Evolutionary conservation across 92 coral and sea anemone species (phyloP).

Genomic region (Palythoa grandiflora): DNA sequence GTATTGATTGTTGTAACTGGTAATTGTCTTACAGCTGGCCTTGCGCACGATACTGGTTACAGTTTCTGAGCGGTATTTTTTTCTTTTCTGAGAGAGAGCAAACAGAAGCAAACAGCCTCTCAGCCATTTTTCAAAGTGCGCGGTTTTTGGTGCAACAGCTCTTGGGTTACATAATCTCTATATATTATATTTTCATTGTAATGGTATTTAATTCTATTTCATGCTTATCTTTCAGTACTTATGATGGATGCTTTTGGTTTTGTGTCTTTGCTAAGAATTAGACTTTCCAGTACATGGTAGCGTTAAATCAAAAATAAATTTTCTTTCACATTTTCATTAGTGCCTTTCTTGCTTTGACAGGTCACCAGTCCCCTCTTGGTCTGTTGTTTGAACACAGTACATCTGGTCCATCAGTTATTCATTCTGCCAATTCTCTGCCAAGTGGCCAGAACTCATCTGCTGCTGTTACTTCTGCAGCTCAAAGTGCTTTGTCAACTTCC

Average conservation of each 20-base stretch:
- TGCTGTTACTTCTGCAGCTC: neutral
- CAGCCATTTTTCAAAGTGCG: no score
- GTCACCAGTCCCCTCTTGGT: neutral
- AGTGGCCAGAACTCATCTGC: slow-evolving; percentile 7
- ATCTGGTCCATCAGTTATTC: neutral
- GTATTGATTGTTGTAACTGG: no score
- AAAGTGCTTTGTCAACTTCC: neutral
- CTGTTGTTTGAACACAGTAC: neutral
- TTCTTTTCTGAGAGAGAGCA: no score
- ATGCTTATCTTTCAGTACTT: slow-evolving; percentile 4
- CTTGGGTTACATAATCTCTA: no score
- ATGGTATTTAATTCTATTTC: neutral
- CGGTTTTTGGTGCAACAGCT: no score
- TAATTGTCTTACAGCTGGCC: no score
- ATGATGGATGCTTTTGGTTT: slow-evolving; percentile 4
- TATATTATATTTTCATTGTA: neutral
- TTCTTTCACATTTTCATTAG: slow-evolving; percentile 8
- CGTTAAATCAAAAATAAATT: slow-evolving; percentile 1
- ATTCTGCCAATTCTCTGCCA: neutral
- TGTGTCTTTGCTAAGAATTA: slow-evolving; percentile 7
- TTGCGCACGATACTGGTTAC: no score
- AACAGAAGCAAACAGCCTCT: no score
- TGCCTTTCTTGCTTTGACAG: slow-evolving; percentile 16
- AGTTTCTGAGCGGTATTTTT: no score
- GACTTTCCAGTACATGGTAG: neutral